These are phyloP conservation scores for zebrafish (Danio rerio) DNA, from an alignment of 2,113 vertebrate species.

Conservation along the genomic window GRCz12tu NC_133188.1:48755001-48755500, in stretches of 20 bases:
- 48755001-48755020: neutral
- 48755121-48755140: neutral
- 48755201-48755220: slow-evolving; percentile 11
- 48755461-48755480: too few species aligned
- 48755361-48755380: neutral
- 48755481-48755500: too few species aligned
- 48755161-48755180: neutral
- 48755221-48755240: neutral
- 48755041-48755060: neutral
- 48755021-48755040: neutral
- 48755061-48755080: neutral
- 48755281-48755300: neutral
- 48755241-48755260: neutral
- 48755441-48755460: neutral
- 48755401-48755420: neutral
- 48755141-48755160: neutral
- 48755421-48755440: neutral
- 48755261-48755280: slow-evolving; percentile 19
- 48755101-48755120: neutral
- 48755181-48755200: slow-evolving; percentile 1
- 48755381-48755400: neutral
- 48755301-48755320: slow-evolving; percentile 21
- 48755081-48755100: neutral
- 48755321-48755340: neutral
- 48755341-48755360: neutral